A percentile compares a stretch with the other conserved stretches of the same genome.
phyloP scores from a whole-genome alignment of 2,797 vertebrate species.

The Erithacus rubecula region DNA sequence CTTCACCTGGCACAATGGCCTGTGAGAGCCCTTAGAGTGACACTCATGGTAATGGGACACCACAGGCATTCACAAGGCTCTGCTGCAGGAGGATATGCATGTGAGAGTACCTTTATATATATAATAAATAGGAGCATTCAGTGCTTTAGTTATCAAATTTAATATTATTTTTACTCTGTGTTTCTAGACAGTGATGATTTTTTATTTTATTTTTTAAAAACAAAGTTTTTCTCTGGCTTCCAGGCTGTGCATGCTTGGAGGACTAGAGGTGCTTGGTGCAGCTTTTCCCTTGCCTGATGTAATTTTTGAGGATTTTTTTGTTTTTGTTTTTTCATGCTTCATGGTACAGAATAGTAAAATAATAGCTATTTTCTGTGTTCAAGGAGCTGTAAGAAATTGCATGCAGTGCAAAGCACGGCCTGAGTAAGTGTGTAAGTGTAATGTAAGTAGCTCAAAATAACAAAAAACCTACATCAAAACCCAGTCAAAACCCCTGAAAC shows the following conservation, averaged over 20 bases:
- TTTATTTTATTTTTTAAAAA: background rate
- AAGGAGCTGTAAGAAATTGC: background rate
- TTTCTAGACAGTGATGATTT: background rate
- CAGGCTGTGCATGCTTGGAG: background rate
- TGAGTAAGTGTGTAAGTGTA: background rate
- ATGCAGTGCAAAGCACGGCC: background rate
- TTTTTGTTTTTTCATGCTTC: background rate
- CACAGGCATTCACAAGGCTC: background rate
- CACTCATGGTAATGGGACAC: background rate
- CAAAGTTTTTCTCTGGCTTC: background rate
- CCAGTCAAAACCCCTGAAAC: background rate
- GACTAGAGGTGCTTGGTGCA: background rate
- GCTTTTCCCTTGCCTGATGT: background rate
- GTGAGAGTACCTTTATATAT: accelerated
- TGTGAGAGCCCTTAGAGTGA: background rate
- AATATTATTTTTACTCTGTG: background rate
- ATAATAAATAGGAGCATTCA: background rate
- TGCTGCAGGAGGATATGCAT: background rate
- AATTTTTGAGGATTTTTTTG: background rate
- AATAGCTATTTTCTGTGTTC: background rate
- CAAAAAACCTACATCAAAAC: too few species aligned
- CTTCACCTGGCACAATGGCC: background rate
- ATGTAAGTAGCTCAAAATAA: background rate
- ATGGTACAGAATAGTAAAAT: background rate
- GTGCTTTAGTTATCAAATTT: background rate